Evolutionary conservation across 2,888 invertebrate species (phyloP), one percentile per base, ranked within the genome.

Genomic region (Pristionchus arcanus): DNA sequence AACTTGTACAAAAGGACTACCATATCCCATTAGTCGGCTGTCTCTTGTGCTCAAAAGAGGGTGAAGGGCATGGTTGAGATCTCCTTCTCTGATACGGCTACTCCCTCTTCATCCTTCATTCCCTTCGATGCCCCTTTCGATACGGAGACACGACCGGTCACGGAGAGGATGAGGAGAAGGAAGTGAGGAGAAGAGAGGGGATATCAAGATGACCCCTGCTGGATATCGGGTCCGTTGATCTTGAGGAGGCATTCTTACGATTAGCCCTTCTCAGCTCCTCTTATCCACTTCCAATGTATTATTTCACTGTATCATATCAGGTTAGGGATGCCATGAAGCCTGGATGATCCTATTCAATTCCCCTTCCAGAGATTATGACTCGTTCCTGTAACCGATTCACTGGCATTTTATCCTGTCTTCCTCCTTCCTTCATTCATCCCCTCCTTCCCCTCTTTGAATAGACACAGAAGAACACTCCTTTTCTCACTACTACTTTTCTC

Each of bases 381-480:
- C 68, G 68, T 71, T 71, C 31, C 68, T 16, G 68, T 71, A 71
- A 31, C 31, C 16, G 68, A 71, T 71, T 31, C 34, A 13, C 68
- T 71, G 74, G 74, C 74, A 74, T 63, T 63, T 25, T n/a, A 63
- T 63, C n/a, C 63, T 63, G 63, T 59, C 59, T 19, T 25, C 28
- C 28, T 28, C 66, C 59, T 25, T 71, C 31, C 31, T 71, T 49
- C 49, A 77, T 77, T 31, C 77, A 21, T n/a, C 74, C 42, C 34
- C n/a, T 74, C 28, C 74, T 42, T 19, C 21, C 42, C n/a, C 77
- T 77, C 34, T 77, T 81, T 81, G 15, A 81, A 81, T 81, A 28
- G 81, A 49, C 81, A 81, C n/a, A 37, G 74, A 37, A n/a, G 49
- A 81, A 81, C 81, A 81, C 42, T 81, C 81, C 81, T 81, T 81